These are phyloP conservation scores for Styela plicata DNA, from an alignment of 23 tunicate genomes.

Conservation along the genomic window DNA sequence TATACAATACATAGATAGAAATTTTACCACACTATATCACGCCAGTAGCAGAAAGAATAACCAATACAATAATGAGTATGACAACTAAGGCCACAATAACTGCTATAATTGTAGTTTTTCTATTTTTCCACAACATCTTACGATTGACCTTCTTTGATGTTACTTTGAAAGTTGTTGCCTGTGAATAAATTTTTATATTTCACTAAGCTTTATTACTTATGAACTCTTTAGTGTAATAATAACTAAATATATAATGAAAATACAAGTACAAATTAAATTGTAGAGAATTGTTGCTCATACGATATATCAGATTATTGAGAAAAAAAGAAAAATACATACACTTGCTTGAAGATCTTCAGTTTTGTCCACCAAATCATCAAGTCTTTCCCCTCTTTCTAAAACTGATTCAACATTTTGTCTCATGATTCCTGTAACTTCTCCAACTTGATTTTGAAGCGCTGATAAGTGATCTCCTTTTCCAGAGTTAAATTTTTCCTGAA, in stretches of 20 bases:
- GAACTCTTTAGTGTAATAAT: too few species aligned
- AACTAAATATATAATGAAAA: too few species aligned
- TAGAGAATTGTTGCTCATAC: too few species aligned
- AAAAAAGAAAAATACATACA: slow-evolving; percentile 27
- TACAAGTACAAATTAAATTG: too few species aligned
- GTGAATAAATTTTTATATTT: too few species aligned
- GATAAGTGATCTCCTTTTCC: slow-evolving; percentile 82
- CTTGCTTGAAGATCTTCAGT: slow-evolving; percentile 72
- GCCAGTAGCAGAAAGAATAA: slow-evolving; percentile 44
- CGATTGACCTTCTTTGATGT: slow-evolving; percentile 35
- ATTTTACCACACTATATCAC: slow-evolving; percentile 32
- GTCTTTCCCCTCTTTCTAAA: slow-evolving; percentile 66
- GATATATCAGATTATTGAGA: too few species aligned
- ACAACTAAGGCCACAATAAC: slow-evolving; percentile 35
- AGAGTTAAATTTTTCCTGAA: slow-evolving; percentile 74
- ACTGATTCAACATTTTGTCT: slow-evolving; percentile 76
- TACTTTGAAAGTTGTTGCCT: slow-evolving; percentile 43
- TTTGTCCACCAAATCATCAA: slow-evolving; percentile 84
- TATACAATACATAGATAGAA: too few species aligned
- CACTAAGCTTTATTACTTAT: too few species aligned
- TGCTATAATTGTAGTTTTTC: slow-evolving; percentile 46
- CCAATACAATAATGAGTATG: slow-evolving; percentile 32
- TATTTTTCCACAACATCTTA: slow-evolving; percentile 50
- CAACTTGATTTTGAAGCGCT: slow-evolving; percentile 77
- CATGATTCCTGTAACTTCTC: slow-evolving; percentile 86